A percentile compares a stretch with the other conserved stretches of the same genome.
Evolutionary conservation across 1,140 invertebrate genomes (phyloP).

Genomic region (Procambarus clarkii): DNA sequence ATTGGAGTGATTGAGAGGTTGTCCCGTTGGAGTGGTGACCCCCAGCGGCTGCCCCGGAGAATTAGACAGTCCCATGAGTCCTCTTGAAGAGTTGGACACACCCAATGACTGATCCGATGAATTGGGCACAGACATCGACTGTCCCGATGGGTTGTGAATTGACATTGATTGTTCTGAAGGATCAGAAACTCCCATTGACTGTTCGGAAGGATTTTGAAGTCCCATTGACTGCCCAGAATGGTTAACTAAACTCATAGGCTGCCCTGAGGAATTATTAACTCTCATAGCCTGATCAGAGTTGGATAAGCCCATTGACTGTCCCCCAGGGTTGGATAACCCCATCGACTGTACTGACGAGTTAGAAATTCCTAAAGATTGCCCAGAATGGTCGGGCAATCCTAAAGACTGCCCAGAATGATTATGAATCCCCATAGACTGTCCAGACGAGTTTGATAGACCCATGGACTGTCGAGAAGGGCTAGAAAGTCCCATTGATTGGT

Average conservation of each 20-base stretch:
- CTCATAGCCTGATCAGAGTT: conserved; percentile 25
- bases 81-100: conserved; percentile 1
- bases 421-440: conserved; percentile 10
- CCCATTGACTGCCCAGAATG: conserved; percentile 19
- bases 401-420: conserved; percentile 21
- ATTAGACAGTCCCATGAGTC: conserved; percentile 4
- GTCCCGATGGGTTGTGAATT: not conserved
- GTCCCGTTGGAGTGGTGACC: not conserved
- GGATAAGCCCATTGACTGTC: conserved; percentile 20
- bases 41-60: conserved; percentile 7
- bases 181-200: conserved; percentile 29
- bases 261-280: not conserved
- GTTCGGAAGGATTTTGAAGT: conserved; percentile 13
- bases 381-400: not conserved
- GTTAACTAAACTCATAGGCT: not conserved
- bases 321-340: not conserved
- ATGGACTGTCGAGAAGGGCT: conserved; percentile 23
- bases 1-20: not conserved
- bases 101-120: conserved; percentile 1
- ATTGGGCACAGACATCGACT: conserved; percentile 6
- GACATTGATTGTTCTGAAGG: conserved; percentile 17
- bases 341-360: not conserved
- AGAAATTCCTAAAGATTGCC: not conserved
- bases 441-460: conserved; percentile 10
- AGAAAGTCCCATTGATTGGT: not conserved